Evolutionary conservation across 64 coral and sea anemone genomes (phyloP), one percentile per base, ranked within the genome.

Genomic region (Orbicella faveolata): DNA sequence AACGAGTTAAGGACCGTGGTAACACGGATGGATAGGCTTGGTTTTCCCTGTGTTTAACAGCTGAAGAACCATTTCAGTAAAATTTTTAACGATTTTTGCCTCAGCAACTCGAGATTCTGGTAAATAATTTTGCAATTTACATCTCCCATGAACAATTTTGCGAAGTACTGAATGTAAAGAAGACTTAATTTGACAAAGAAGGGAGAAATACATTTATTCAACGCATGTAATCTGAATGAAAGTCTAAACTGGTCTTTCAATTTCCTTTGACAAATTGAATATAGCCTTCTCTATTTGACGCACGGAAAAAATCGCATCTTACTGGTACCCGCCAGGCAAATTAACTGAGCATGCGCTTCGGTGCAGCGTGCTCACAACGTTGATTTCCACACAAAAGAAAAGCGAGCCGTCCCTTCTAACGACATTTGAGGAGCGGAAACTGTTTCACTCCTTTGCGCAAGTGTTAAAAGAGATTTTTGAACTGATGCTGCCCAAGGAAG

Each of bases 251-350:
- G 0, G 0, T 8, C 25, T 20, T 70, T 70, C 23, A 25, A 26
- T 9, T 70, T 26, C 9, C 20, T 11, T 26, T 11, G 3, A 70
- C 21, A 23, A 70, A 70, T 26, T 70, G 21, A 26, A n/a, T 33
- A 7, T 33, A 26, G 6, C 0, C 21, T 9, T 23, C 17, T n/a
- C 11, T 26, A 70, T 10, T 70, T 2, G 5, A 4, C 21, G n/a
- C 21, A 11, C 6, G 8, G 19, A 8, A 70, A 48, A n/a, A 70
- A 70, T 70, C 25, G 23, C 67, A 12, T 15, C 21, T 25, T 16
- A 52, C 82, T n/a, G 82, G 82, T 85, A 85, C 82, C 82, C 5
- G 82, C n/a, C 15, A 26, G 23, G 21, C 13, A 63, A 35, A 62
- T 63, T 9, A 81, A 19, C 9, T 21, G 13, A 37, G n/a, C 82